A percentile compares a stretch with the other conserved stretches of the same genome.
Evolutionary conservation across 1,140 invertebrate genomes (phyloP).

Genomic region (Pogonus chalceus): DNA sequence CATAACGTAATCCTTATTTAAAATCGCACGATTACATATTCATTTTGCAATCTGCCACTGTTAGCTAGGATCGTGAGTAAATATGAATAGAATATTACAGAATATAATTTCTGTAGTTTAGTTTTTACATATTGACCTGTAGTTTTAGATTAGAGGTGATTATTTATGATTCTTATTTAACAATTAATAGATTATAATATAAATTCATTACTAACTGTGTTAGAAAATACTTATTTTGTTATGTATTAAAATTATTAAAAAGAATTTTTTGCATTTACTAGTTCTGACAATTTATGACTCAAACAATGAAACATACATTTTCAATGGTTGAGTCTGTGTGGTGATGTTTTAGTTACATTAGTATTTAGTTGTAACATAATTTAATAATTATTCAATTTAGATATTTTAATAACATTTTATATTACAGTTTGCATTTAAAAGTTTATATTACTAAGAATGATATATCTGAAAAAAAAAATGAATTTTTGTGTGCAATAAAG

Average conservation of each 20-base stretch:
- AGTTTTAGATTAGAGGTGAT: not conserved
- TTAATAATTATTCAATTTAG: not conserved
- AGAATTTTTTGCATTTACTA: no score
- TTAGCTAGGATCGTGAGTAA: not conserved
- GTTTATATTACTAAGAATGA: conserved; percentile 5
- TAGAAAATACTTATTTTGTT: not conserved
- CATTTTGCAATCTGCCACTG: no score
- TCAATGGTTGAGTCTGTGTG: not conserved
- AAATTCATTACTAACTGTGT: not conserved
- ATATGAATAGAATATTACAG: no score
- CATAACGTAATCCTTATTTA: no score
- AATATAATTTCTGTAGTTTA: not conserved
- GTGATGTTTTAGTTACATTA: not conserved
- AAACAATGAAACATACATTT: not conserved
- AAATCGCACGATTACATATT: not conserved
- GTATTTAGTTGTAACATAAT: not conserved
- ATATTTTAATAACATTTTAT: conserved; percentile 7
- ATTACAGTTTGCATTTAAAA: conserved; percentile 4
- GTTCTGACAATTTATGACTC: no score
- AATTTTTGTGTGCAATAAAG: not conserved
- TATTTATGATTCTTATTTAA: not conserved
- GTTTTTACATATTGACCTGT: not conserved
- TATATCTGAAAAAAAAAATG: not conserved
- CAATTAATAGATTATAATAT: not conserved
- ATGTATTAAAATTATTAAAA: no score